Evolutionary conservation across 2,797 vertebrate genomes (phyloP), one percentile per base, ranked within the genome.

Genomic region (Sebastes vulpes): DNA sequence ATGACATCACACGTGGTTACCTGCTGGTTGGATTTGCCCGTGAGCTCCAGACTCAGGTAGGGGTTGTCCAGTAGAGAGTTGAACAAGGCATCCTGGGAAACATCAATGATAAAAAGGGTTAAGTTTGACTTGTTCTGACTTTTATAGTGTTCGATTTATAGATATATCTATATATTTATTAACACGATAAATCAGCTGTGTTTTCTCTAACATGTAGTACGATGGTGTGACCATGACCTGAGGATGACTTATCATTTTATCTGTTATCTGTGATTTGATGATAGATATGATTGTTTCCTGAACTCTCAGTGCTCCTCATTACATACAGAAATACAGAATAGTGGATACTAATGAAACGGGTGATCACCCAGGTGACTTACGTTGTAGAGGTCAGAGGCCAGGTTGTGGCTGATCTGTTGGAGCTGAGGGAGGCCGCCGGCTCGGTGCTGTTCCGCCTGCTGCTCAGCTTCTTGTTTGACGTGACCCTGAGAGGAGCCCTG

Each of bases 41-140:
- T 88, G 10, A 96, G 86, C 86, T 95, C 96, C 53, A 96, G 82
- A 76, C 91, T 95, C 79, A 96, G 92, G 83, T 95, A 95, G 9
- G 93, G 93, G 76, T 96, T 96, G 16, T 96, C 96, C 86, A 96
- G 93, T 54, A 97, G 93, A 35, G 95, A 96, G 92, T 92, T 96
- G 83, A 95, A 87, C 86, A 94, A 90, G 16, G 94, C 85, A 29
- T 96, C 96, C 96, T 97, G 85, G 32, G 25, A 74, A 63, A 48
- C 16, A 48, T 18, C 16, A 48, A n/a, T 3, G 3, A 42, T 42
- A 42, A 42, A 42, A 42, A 42, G 38, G 38, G 14, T 42, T 42
- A 18, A 18, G 12, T 42, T 16, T 42, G 35, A 42, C 35, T 16
- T 42, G 38, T 16, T 42, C 38, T 7, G 38, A 42, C 38, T 42